Evolutionary conservation across 2,797 vertebrate genomes (phyloP), one percentile per base, ranked within the genome.

Genomic region (Denticeps clupeoides): DNA sequence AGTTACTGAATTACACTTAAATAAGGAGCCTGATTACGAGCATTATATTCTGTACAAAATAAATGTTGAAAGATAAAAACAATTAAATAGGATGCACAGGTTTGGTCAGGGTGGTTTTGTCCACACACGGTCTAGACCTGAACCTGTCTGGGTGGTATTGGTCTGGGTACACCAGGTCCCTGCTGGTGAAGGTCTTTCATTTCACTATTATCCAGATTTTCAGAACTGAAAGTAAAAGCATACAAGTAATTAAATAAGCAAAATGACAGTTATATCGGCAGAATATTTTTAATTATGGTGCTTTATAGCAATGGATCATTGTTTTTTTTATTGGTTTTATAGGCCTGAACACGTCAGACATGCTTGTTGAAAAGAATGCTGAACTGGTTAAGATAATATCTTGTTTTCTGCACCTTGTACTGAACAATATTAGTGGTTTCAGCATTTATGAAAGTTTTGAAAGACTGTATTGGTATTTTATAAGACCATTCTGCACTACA

Each of bases 111-210:
- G n/a, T n/a, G n/a, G n/a, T n/a, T n/a, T n/a, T n/a, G n/a, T n/a
- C n/a, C n/a, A n/a, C n/a, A n/a, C n/a, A n/a, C n/a, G n/a, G n/a
- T n/a, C n/a, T n/a, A n/a, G n/a, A n/a, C n/a, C n/a, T n/a, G n/a
- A n/a, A n/a, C n/a, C 2, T 55, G 9, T 27, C 1, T 65, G 1
- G 62, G 3, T 23, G 66, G 70, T 47, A 85, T 79, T 27, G 81
- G 66, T 67, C 1, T 75, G 3, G 82, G 82, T 3, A 75, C 72
- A 18, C 82, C 82, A 0, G 83, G 81, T 3, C 83, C 80, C 44
- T 86, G 82, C n/a, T 1, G 38, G 2, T 26, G 70, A 49, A 31
- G 19, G n/a, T n/a, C n/a, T n/a, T n/a, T n/a, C n/a, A n/a, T n/a
- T n/a, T n/a, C n/a, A n/a, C n/a, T n/a, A n/a, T n/a, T n/a, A n/a